Conservation (phyloP, 2,888 invertebrate species). For the Carterocephalus palaemon region DNA sequence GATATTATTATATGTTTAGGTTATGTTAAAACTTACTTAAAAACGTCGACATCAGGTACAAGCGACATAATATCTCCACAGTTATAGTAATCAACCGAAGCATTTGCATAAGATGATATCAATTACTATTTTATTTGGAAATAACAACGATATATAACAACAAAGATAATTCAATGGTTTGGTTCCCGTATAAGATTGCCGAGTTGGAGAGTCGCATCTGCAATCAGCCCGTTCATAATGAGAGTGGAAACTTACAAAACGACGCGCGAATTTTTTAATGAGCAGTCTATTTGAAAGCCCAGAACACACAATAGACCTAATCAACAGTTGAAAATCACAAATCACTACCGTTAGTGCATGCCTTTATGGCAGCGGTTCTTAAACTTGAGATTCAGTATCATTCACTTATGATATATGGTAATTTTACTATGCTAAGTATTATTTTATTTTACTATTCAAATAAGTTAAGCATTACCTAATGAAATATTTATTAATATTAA, state of each 20-base stretch:
- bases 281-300: slow-evolving; percentile 32
- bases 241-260: slow-evolving; percentile 14
- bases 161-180: slow-evolving; percentile 7
- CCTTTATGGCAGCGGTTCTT: slow-evolving; percentile 13
- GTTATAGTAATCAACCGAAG: no score
- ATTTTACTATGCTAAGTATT: no score
- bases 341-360: slow-evolving; percentile 50
- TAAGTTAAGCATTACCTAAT: no score
- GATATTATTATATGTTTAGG: no score
- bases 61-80: no score
- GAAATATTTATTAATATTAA: no score
- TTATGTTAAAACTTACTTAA: no score
- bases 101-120: no score
- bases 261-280: slow-evolving; percentile 38
- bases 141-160: neutral
- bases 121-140: slow-evolving; percentile 4
- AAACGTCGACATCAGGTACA: no score
- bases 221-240: slow-evolving; percentile 11
- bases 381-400: slow-evolving; percentile 5
- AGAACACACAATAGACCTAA: slow-evolving; percentile 61
- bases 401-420: no score
- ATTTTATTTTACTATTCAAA: no score
- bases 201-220: slow-evolving; percentile 3
- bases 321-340: slow-evolving; percentile 58
- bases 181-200: slow-evolving; percentile 9